Evolutionary conservation across 2,113 vertebrate species (phyloP), one percentile per base, ranked within the genome.

Genomic region (Scatophagus argus): DNA sequence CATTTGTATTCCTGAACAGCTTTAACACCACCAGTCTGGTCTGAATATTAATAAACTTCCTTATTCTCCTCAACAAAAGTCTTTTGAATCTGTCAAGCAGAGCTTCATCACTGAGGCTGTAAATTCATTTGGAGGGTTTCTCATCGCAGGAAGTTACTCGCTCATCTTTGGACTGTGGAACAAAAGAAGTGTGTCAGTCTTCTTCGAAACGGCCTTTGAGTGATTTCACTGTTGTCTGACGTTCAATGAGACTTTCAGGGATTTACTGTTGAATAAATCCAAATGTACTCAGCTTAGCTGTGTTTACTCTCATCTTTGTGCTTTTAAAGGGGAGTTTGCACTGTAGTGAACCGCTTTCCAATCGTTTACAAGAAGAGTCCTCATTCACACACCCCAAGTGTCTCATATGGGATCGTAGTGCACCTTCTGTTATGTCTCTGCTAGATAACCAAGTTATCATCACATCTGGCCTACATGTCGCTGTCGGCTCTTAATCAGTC

Each of bases 1-100:
- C 6, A 85, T 74, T 51, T 79, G 60, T 86, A 68, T 67, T 83
- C 75, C 31, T 52, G 14, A 76, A 5, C 39, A 46, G 61, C 56
- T 54, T 12, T 39, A 55, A 76, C 75, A 49, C 36, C 47, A 23
- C 23, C 2, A 13, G 39, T 51, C 65, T 63, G 46, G 49, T 71
- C 67, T 67, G 71, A 70, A 79, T 79, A 51, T 82, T 83, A 79
- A 79, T 76, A 72, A 52, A 70, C 46, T 29, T 68, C 61, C 72
- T 81, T 6, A 17, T 58, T 74, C 59, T 66, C 39, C 27, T 46
- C 38, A n/a, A 70, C 69, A 74, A 76, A 79, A 14, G 47, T 41
- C 59, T 31, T 66, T 32, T 29, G 41, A 72, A 38, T 75, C 14
- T 23, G 39, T 62, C 10, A 3, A 54, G 68, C 78, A 16, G 27